These are phyloP conservation scores for Otis tarda DNA, from an alignment of 2,113 vertebrate species.

Conservation along the genomic window DNA sequence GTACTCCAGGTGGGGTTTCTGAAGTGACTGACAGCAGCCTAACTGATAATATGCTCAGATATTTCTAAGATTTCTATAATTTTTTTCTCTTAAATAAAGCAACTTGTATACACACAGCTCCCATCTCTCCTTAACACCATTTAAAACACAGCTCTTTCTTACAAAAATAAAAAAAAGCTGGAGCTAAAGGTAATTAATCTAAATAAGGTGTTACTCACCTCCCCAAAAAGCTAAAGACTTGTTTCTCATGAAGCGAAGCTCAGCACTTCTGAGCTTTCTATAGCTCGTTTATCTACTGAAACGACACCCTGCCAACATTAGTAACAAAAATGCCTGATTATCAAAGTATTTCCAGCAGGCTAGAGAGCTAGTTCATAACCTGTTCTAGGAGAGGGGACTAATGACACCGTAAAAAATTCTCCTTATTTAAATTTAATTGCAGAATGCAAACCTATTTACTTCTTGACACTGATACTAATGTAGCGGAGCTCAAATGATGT, in stretches of 20 bases:
- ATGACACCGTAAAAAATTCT: neutral
- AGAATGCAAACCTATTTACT: neutral
- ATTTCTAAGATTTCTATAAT: neutral
- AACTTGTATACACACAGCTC: neutral
- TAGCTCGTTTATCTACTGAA: neutral
- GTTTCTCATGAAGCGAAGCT: neutral
- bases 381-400: neutral
- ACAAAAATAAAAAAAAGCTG: neutral
- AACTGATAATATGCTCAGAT: neutral
- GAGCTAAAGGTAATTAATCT: neutral
- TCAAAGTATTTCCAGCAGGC: neutral
- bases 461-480: neutral
- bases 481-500: neutral
- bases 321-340: neutral
- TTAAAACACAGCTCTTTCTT: neutral
- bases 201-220: neutral
- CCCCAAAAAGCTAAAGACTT: neutral
- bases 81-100: neutral
- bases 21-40: neutral
- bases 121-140: neutral
- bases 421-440: neutral
- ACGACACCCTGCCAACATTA: neutral
- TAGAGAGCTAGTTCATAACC: neutral
- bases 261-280: neutral
- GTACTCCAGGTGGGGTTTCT: no score